These are phyloP conservation scores for Drymonia ruficornis DNA, from an alignment of 2,888 invertebrate species.

Conservation along the genomic window DNA sequence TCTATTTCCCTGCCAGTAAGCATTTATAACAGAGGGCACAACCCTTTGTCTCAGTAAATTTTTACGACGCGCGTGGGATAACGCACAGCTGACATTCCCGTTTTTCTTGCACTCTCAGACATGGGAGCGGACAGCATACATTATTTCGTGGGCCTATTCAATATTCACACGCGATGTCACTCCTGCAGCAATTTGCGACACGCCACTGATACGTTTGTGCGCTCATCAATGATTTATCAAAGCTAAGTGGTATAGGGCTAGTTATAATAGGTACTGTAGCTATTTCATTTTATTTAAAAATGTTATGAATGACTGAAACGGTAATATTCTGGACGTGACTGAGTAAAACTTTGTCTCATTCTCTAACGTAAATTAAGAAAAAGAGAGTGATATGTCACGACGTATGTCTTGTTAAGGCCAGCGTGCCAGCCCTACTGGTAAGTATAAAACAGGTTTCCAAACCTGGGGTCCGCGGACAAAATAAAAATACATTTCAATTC, in stretches of 20 bases:
- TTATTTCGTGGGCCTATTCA: constrained; percentile 33
- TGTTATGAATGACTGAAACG: too few species aligned
- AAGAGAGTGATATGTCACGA: too few species aligned
- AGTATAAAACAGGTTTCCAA: too few species aligned
- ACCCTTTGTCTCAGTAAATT: constrained; percentile 6
- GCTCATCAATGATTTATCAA: constrained; percentile 41
- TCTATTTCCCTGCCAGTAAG: not conserved
- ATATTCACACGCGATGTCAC: constrained; percentile 41
- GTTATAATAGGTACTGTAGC: constrained; percentile 10
- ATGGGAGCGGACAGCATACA: constrained; percentile 11
- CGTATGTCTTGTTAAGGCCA: too few species aligned
- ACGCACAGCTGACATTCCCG: constrained; percentile 3
- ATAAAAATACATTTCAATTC: too few species aligned
- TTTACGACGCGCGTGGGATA: constrained; percentile 6
- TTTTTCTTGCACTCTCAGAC: constrained; percentile 6
- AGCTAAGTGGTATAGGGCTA: constrained; percentile 35
- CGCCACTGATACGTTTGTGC: constrained; percentile 33
- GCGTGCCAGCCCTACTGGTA: too few species aligned
- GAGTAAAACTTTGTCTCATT: too few species aligned
- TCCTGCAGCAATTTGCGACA: constrained; percentile 41
- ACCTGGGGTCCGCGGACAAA: too few species aligned
- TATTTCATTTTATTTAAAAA: too few species aligned
- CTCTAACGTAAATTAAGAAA: too few species aligned
- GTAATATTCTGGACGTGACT: too few species aligned
- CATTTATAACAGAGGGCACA: not conserved